Base-by-base conservation (phyloP, 2,113 vertebrate species). In the Plotosus lineatus region DNA sequence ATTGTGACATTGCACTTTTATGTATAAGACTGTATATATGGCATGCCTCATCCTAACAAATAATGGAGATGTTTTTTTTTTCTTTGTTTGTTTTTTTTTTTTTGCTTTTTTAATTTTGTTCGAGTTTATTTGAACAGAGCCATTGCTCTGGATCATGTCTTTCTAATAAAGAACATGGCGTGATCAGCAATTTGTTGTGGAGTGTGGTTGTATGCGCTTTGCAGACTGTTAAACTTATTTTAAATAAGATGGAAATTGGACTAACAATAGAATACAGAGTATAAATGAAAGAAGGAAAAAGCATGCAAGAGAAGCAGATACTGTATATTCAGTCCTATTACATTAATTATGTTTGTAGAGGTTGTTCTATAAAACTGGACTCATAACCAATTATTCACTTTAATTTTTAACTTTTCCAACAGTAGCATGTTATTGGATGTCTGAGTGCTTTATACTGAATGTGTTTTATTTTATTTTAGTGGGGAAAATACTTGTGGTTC, bases 91-190 rank as follows among this genome's bases (percentile, higher is more conserved):
- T 23, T 14, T 12, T 42, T 63, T 2, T 5, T 46, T 69, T 44
- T 17, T 23, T 14, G 5, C n/a, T 63, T 2, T 5, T 46, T 69
- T 44, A 7, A 21, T 66, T 66, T 8, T 19, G 2, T 63, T 58
- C 28, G 11, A 36, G 19, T 69, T 69, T 44, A 26, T 44, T 69
- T 90, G 90, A 91, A 91, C 23, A 91, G 73, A 69, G 40, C 8
- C 65, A 68, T 94, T 93, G 93, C 94, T 94, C 93, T 93, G 88
- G 89, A 85, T 89, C 93, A 91, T 94, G 94, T 95, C 94, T 97
- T 97, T 97, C 94, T 94, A 98, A 98, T 98, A 99, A 99, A 98
- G 92, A 91, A 93, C 88, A 92, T 96, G 94, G 95, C 95, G 96
- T 95, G 93, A 92, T 82, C 92, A 89, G 77, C 85, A 63, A 68